Base-by-base conservation (phyloP, 2,888 invertebrate genomes). In the Tenthredo amoena region DNA sequence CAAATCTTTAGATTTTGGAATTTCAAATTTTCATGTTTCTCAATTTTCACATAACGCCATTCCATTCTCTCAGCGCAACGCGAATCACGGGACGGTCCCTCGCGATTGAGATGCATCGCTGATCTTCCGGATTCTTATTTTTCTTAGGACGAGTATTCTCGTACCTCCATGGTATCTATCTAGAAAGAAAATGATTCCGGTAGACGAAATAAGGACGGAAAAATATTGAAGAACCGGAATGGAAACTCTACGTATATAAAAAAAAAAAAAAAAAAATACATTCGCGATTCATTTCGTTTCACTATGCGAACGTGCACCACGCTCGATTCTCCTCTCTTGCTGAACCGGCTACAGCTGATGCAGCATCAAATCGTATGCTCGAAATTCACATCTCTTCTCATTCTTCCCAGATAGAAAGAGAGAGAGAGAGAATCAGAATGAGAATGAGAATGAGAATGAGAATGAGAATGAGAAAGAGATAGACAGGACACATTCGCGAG, bases 41-140 rank as follows among this genome's bases (percentile, higher is more conserved):
- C 26, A 26, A 26, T 26, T 26, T 26, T 26, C 26, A 26, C 26
- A 26, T 26, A 26, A 26, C 0, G 26, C 26, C 26, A 26, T 26
- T 26, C 26, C 1, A 26, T 26, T 26, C 26, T 26, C 26, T 26
- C 26, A 26, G 40, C 31, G 12, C 12, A 31, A 4, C 26, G 15
- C n/a, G 72, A 40, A 40, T 37, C 21, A 40, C n/a, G 72, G 10
- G 37, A 72, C 72, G 10, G 0, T 68, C 34, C 68, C 15, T 68
- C 68, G 68, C 15, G 72, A 43, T 37, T n/a, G 40, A 21, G 43
- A 72, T 72, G 72, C 72, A 43, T 72, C 72, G 37, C 37, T 40
- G 72, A 72, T 72, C 37, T n/a, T 18, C 7, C 15, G 18, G 71
- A 71, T 71, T n/a, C 10, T 18, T 72, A 43, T 40, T 43, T 40